Evolutionary conservation across 2,113 vertebrate species (phyloP).

Genomic region (Sebastes schlegelii): DNA sequence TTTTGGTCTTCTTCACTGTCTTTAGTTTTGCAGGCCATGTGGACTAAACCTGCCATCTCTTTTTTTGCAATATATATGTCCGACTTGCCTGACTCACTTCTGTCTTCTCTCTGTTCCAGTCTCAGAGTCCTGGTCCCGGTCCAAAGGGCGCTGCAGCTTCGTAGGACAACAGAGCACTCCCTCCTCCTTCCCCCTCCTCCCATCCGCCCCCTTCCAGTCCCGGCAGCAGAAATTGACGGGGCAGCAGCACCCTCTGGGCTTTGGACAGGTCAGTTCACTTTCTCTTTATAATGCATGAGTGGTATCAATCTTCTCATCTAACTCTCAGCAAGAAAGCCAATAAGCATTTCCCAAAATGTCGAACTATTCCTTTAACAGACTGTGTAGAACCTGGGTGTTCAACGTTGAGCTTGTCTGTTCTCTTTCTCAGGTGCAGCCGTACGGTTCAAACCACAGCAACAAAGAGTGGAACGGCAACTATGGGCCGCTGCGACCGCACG

Average conservation of each 20-base stretch:
- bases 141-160: conserved; percentile 88
- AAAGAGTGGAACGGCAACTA: conserved; percentile 98
- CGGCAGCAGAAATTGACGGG: conserved; percentile 89
- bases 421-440: conserved; percentile 88
- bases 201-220: conserved; percentile 82
- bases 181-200: conserved; percentile 82
- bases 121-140: conserved; percentile 89
- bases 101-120: conserved; percentile 43
- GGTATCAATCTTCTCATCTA: not conserved
- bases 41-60: conserved; percentile 18
- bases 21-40: conserved; percentile 22
- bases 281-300: not conserved
- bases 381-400: not conserved
- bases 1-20: not conserved
- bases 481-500: conserved; percentile 89
- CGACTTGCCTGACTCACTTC: conserved; percentile 7
- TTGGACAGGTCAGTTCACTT: conserved; percentile 88
- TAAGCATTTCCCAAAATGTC: not conserved
- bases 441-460: conserved; percentile 85
- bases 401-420: not conserved
- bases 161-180: conserved; percentile 86
- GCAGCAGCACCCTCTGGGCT: conserved; percentile 87
- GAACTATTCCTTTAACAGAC: not conserved
- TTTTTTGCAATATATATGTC: not conserved
- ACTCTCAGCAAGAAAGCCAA: not conserved